Percentiles rank a stretch among this genome's conserved stretches.
These are phyloP conservation scores for Callaeas wilsoni DNA, from an alignment of 2,113 vertebrate genomes.

Conservation along the genomic window DNA sequence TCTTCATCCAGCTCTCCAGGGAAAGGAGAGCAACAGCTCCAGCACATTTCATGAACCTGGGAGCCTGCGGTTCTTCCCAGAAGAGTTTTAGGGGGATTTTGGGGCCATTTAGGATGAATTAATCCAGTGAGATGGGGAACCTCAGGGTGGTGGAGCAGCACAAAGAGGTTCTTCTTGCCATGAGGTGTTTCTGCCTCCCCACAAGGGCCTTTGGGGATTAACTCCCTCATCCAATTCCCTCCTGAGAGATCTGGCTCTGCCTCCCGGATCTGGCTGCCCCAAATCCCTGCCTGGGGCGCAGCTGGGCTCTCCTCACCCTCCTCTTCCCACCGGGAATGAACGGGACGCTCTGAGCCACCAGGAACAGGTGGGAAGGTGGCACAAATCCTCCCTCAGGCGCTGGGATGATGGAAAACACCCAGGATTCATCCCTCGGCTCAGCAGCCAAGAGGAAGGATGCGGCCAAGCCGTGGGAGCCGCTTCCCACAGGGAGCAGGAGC, in stretches of 20 bases:
- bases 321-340: background rate
- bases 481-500: background rate
- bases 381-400: background rate
- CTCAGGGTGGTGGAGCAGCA: background rate
- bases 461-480: background rate
- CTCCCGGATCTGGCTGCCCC: background rate
- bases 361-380: background rate
- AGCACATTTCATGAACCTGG: accelerated
- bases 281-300: background rate
- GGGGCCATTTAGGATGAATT: background rate
- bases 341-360: background rate
- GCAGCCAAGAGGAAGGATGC: background rate
- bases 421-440: background rate
- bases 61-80: background rate
- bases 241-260: background rate
- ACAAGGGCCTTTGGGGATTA: background rate
- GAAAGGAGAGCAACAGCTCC: background rate
- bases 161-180: background rate
- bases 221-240: background rate
- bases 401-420: background rate
- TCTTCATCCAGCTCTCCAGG: background rate
- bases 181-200: background rate
- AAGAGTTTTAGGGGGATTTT: background rate
- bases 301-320: background rate
- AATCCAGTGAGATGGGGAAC: accelerated